Evolutionary conservation across 2,797 vertebrate genomes (phyloP), one percentile per base, ranked within the genome.

Genomic region (Pagetopsis macropterus): DNA sequence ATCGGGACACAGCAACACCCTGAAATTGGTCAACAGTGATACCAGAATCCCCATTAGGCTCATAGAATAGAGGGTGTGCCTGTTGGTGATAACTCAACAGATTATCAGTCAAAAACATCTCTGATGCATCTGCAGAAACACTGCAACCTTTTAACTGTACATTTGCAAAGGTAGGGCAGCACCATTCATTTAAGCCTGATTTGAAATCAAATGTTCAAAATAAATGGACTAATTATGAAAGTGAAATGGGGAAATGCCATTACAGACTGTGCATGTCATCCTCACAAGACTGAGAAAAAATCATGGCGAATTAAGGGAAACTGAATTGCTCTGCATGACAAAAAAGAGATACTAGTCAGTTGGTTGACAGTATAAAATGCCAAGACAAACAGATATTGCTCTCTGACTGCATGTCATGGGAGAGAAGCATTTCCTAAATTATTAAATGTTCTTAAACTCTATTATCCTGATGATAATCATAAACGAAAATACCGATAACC

Each of bases 1-100:
- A 65, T 56, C 23, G 62, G 62, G 33, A 37, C 12, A 61, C 52
- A 75, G 49, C 40, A 63, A 52, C 67, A 55, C 49, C 27, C 10
- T 67, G 64, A 56, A 59, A 72, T n/a, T 10, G 15, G 5, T 5
- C 44, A 31, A 64, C 54, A 63, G 19, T 33, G 23, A 61, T 54
- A 56, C 19, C 27, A 60, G 23, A 44, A 23, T 5, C 4, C 23
- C 8, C n/a, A 60, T 61, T 17, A 67, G 54, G 15, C 17, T 43
- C 9, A 13, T 58, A 3, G 33, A 23, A 52, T 44, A 46, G 23
- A 65, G 4, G 3, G 16, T 41, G 8, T 3, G 0, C 8, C 14
- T 51, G 19, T 17, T 14, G 3, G 16, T 71, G 13, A 40, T 66
- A 11, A 21, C 56, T 41, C 3, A 27, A 5, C 40, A 16, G 44